Base-by-base conservation (phyloP, 2,113 vertebrate genomes). In the Oreochromis tanganicae region DNA sequence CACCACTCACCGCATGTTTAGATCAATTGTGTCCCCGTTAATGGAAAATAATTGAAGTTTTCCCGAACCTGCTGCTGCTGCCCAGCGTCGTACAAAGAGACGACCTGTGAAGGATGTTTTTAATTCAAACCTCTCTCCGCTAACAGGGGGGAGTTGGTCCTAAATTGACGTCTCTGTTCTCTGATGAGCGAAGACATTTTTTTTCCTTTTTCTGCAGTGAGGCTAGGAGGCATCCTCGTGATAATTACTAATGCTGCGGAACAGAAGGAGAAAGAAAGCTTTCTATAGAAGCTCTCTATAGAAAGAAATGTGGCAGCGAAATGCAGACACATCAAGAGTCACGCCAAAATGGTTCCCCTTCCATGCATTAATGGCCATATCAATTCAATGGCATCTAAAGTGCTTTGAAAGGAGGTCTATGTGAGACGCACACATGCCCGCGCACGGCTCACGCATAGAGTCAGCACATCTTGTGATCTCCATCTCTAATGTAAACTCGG, bases 1-100 rank as follows among this genome's bases (percentile, higher is more conserved):
- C 95, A 90, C 90, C 87, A 82, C 88, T 96, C 96, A 83, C 95
- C 92, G 90, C 95, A 94, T 95, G 95, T 96, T 94, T 83, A 87
- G 94, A 96, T 97, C 96, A 96, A 96, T 96, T 81, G 88, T 89
- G 36, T 89, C 91, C 89, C 94, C 92, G 91, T 96, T 96, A 96
- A 96, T 94, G 91, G 94, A 93, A 94, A 94, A 94, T 91, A 95
- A 95, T 95, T 92, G 94, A 95, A 95, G 91, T 92, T 92, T 83
- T 81, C 81, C 68, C 16, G 2, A 88, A 89, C 82, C 90, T 93
- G 91, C 94, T 93, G 82, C 80, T 86, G 41, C 57, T 71, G 21
- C 73, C 73, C 73, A 78, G 46, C 4, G 3, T 52, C 0, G 27
- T 13, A 91, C 91, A 95, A 93, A 94, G 90, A 89, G 87, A 41